These are phyloP conservation scores for Volucella inanis DNA, from an alignment of 2,888 invertebrate genomes.

Conservation along the genomic window DNA sequence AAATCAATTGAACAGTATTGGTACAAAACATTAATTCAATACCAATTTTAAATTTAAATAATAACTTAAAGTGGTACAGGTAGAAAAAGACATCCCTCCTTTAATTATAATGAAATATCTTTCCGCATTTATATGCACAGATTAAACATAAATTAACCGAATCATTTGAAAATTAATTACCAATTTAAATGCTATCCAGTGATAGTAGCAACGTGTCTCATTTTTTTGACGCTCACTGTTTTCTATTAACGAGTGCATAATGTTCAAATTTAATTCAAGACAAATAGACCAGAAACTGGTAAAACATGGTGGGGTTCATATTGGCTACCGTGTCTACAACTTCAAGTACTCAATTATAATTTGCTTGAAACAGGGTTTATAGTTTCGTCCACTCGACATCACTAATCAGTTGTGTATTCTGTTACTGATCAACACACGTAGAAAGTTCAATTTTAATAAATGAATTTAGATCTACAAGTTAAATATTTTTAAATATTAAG, in stretches of 20 bases:
- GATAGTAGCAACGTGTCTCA: background rate
- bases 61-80: no score
- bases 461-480: no score
- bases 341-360: background rate
- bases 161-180: no score
- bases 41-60: background rate
- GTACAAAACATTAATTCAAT: background rate
- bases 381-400: background rate
- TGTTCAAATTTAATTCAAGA: slow-evolving; percentile 24
- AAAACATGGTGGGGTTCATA: slow-evolving; percentile 35
- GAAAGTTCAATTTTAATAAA: background rate
- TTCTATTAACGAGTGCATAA: slow-evolving; percentile 2
- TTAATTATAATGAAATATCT: background rate
- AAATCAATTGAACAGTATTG: background rate
- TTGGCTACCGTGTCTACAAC: slow-evolving; percentile 1
- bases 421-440: slow-evolving; percentile 4
- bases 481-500: no score
- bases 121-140: background rate
- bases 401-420: slow-evolving; percentile 36
- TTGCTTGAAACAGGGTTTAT: slow-evolving; percentile 6
- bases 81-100: no score
- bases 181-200: background rate
- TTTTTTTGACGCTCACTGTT: slow-evolving; percentile 15
- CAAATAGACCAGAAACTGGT: slow-evolving; percentile 55
- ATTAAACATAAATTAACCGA: background rate